Evolutionary conservation across 1,140 invertebrate genomes (phyloP).

Genomic region (Scylla paramamosain): DNA sequence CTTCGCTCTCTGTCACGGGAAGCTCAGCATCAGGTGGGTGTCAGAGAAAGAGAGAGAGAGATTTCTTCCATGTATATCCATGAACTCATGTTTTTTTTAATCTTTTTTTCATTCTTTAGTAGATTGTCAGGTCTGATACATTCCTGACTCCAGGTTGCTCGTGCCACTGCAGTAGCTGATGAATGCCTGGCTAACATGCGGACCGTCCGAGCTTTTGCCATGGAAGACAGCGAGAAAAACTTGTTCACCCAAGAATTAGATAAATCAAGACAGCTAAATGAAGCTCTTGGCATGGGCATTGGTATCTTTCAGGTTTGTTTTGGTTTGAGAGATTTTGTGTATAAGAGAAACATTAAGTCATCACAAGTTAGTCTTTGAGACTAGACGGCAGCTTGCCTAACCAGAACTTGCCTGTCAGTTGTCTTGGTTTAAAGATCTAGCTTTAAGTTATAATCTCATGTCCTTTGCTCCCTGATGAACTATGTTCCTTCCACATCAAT

Average conservation of each 20-base stretch:
- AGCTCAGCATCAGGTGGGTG: conserved; percentile 88
- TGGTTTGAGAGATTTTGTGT: background rate
- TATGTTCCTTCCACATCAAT: no score
- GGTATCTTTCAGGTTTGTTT: conserved; percentile 89
- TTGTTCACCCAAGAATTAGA: conserved; percentile 89
- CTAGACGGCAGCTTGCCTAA: background rate
- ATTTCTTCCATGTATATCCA: background rate
- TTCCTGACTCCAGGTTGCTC: conserved; percentile 84
- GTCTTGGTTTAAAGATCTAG: no score
- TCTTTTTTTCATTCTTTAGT: background rate
- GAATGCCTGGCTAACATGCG: conserved; percentile 95
- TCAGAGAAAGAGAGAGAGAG: background rate
- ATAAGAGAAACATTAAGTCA: background rate
- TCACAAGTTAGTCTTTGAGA: background rate
- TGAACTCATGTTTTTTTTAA: background rate
- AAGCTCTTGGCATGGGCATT: conserved; percentile 92
- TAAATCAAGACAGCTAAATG: conserved; percentile 86
- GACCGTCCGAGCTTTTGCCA: conserved; percentile 95
- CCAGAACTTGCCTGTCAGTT: background rate
- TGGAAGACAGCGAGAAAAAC: conserved; percentile 91
- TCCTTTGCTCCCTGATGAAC: no score
- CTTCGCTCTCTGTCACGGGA: conserved; percentile 87
- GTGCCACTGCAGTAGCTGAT: conserved; percentile 92
- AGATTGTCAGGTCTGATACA: background rate
- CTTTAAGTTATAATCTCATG: no score